Evolutionary conservation across 2,113 vertebrate species (phyloP).

Genomic region (Pomatostomus ruficeps): DNA sequence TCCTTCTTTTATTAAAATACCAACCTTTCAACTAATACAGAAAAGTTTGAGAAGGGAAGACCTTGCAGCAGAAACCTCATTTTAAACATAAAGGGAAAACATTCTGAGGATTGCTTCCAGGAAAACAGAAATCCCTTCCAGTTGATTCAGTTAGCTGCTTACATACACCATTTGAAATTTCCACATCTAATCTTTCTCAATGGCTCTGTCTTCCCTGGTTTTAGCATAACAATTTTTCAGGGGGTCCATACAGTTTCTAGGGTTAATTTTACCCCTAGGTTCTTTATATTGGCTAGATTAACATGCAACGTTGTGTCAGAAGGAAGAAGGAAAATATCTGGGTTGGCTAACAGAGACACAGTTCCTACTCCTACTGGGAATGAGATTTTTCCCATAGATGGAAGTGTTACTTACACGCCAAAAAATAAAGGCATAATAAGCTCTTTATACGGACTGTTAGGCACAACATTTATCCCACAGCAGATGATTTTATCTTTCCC

Average conservation of each 20-base stretch:
- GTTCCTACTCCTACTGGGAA: not conserved
- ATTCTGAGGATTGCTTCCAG: not conserved
- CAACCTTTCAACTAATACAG: not conserved
- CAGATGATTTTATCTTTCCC: not conserved
- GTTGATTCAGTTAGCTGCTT: not conserved
- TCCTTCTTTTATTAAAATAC: not conserved
- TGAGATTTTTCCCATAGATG: not conserved
- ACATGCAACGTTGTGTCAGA: not conserved
- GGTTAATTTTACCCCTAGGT: not conserved
- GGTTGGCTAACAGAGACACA: not conserved
- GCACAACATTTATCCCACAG: not conserved
- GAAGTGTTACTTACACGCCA: not conserved
- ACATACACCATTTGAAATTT: not conserved
- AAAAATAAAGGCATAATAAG: not conserved
- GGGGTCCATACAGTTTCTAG: not conserved
- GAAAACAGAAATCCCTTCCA: not conserved
- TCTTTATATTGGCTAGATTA: not conserved
- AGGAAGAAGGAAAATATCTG: not conserved
- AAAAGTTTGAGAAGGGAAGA: not conserved
- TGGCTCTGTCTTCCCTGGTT: not conserved
- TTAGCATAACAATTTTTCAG: not conserved
- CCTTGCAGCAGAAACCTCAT: not conserved
- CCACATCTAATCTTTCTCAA: not conserved
- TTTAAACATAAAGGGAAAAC: not conserved
- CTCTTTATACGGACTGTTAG: not conserved